Conservation (phyloP, 1,140 invertebrate genomes). For the Drosophila prosaltans region DNA sequence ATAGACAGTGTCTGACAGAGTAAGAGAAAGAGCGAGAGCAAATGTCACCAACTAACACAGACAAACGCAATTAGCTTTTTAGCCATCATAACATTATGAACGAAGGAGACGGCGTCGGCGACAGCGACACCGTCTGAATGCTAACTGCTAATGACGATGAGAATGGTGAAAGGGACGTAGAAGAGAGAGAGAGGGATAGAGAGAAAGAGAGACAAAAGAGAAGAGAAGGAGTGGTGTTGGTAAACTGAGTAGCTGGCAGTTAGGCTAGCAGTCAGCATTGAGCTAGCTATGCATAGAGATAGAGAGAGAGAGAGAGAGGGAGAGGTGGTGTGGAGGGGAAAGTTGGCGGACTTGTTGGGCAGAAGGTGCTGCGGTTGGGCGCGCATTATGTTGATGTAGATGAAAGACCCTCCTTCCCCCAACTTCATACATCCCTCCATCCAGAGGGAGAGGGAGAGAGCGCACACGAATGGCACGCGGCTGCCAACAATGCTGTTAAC, state of each 20-base stretch:
- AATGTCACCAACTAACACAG: constrained; percentile 69
- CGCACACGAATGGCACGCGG: constrained; percentile 67
- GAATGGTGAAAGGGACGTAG: constrained; percentile 18
- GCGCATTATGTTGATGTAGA: constrained; percentile 66
- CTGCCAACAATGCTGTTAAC: constrained; percentile 79
- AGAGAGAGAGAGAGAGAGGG: too few species aligned
- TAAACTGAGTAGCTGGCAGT: constrained; percentile 15
- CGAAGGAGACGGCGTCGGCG: constrained; percentile 38
- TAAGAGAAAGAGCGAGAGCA: constrained; percentile 45
- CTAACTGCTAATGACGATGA: constrained; percentile 74
- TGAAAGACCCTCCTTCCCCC: background rate
- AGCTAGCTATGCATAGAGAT: background rate
- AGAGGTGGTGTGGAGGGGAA: background rate
- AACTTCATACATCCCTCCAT: too few species aligned
- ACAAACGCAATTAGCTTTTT: constrained; percentile 80
- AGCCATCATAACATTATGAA: constrained; percentile 81
- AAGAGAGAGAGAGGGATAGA: constrained; percentile 14
- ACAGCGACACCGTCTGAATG: constrained; percentile 49
- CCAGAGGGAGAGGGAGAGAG: constrained; percentile 14
- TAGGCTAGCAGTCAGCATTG: constrained; percentile 37
- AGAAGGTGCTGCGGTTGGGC: constrained; percentile 38
- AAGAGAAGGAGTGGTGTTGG: too few species aligned
- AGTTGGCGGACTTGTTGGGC: constrained; percentile 19
- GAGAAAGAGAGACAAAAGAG: background rate
- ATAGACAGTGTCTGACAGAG: background rate